A percentile compares a stretch with the other conserved stretches of the same genome.
These are phyloP conservation scores for Caenorhabditis becei DNA, from an alignment of 2,888 invertebrate species.

Conservation along the genomic window DNA sequence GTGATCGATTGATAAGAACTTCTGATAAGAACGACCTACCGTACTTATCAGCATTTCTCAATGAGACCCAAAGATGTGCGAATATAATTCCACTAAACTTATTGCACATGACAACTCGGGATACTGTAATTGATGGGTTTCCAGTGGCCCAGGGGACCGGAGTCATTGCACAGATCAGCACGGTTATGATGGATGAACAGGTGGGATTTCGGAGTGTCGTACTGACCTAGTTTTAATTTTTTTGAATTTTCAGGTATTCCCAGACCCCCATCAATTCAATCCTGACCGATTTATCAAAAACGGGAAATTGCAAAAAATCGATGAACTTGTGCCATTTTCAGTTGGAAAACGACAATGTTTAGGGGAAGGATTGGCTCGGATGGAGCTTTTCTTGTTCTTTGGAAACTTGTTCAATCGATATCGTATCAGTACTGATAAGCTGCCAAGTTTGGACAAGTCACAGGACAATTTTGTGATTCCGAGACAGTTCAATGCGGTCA, in stretches of 20 bases:
- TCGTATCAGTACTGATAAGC: neutral
- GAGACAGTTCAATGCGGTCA: slow-evolving; percentile 18
- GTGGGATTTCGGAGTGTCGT: neutral
- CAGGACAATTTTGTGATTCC: slow-evolving; percentile 30
- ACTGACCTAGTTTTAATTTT: neutral
- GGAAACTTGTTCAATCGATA: slow-evolving; percentile 43
- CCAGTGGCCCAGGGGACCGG: slow-evolving; percentile 39
- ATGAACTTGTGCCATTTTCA: slow-evolving; percentile 66
- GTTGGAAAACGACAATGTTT: slow-evolving; percentile 67
- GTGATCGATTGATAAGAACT: slow-evolving; percentile 55
- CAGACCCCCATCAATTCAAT: slow-evolving; percentile 56
- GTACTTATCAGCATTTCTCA: slow-evolving; percentile 65
- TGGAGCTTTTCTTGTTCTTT: slow-evolving; percentile 53
- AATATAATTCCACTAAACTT: slow-evolving; percentile 59
- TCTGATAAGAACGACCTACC: slow-evolving; percentile 55
- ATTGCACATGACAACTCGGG: slow-evolving; percentile 32
- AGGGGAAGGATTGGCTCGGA: slow-evolving; percentile 46
- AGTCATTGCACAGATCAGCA: slow-evolving; percentile 64
- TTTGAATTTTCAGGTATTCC: slow-evolving; percentile 48
- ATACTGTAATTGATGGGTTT: slow-evolving; percentile 42
- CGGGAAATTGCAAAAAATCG: slow-evolving; percentile 49
- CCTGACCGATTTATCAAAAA: slow-evolving; percentile 55
- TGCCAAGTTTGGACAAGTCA: slow-evolving; percentile 34
- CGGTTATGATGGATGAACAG: slow-evolving; percentile 60
- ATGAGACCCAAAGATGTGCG: slow-evolving; percentile 63